Conservation (phyloP, 2,797 vertebrate genomes). For the Natrix natrix region DNA sequence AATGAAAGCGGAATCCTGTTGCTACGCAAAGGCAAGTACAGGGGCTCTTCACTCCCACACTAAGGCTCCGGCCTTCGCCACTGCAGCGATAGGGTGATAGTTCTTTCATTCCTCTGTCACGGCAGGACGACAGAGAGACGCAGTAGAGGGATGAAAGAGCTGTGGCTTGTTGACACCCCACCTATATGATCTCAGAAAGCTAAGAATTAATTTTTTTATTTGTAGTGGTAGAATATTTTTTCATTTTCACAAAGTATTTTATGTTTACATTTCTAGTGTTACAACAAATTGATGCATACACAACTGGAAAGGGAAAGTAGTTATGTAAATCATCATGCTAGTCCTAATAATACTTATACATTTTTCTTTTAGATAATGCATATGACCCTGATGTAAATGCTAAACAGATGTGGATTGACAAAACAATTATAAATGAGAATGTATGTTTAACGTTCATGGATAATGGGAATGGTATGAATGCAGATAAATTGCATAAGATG, state of each 20-base stretch:
- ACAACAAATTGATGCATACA: background rate
- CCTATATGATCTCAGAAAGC: background rate
- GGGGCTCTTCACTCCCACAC: too few relatives aligned
- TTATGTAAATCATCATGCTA: background rate
- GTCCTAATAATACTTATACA: background rate
- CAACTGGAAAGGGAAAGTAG: background rate
- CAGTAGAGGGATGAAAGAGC: too few relatives aligned
- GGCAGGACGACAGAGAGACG: too few relatives aligned
- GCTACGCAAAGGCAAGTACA: too few relatives aligned
- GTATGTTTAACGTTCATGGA: constrained; percentile 90
- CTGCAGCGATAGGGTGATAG: too few relatives aligned
- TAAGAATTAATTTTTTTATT: background rate
- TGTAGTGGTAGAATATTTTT: background rate
- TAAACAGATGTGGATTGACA: constrained; percentile 95
- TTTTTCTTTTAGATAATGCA: constrained; percentile 83
- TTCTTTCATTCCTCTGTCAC: too few relatives aligned
- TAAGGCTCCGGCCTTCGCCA: too few relatives aligned
- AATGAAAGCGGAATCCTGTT: too few relatives aligned
- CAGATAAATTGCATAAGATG: constrained; percentile 89
- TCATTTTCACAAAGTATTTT: background rate
- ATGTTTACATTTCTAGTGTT: background rate
- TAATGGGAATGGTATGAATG: constrained; percentile 87
- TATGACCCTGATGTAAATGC: constrained; percentile 94
- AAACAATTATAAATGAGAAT: constrained; percentile 73
- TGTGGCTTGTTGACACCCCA: too few relatives aligned